Evolutionary conservation across 2,888 invertebrate species (phyloP).

Genomic region (Blomia tropicalis): DNA sequence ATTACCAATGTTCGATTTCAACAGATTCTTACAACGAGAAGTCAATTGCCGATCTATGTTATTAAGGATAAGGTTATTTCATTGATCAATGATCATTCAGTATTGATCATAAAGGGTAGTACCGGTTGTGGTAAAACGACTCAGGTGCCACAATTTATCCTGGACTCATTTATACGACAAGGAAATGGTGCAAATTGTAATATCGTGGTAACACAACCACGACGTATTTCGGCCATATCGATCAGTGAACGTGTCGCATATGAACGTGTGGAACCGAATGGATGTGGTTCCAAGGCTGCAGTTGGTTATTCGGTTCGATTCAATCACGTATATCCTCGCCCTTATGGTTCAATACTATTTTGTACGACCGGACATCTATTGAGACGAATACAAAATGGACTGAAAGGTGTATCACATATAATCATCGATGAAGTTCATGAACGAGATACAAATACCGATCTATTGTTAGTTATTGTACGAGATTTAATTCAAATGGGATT

Average conservation of each 20-base stretch:
- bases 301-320: conserved; percentile 81
- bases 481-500: conserved; percentile 54
- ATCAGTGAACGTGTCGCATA: conserved; percentile 76
- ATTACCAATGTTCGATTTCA: background rate
- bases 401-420: conserved; percentile 56
- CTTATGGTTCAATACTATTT: conserved; percentile 41
- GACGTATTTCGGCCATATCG: conserved; percentile 72
- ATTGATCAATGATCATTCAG: conserved; percentile 37
- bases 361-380: conserved; percentile 78
- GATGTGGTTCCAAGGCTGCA: too few species aligned
- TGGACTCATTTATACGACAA: conserved; percentile 52
- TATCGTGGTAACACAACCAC: conserved; percentile 81
- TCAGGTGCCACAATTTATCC: conserved; percentile 73
- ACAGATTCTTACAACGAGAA: background rate
- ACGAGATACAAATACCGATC: conserved; percentile 78
- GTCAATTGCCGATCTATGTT: conserved; percentile 11
- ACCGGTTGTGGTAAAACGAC: conserved; percentile 92
- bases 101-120: conserved; percentile 47
- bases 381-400: conserved; percentile 64
- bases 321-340: conserved; percentile 50
- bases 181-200: conserved; percentile 47
- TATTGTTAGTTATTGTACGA: conserved; percentile 65
- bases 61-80: conserved; percentile 5
- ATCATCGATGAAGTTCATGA: conserved; percentile 81
- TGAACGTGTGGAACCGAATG: conserved; percentile 60